Conservation (phyloP, 2,797 vertebrate species). For the Accipiter superciliosus region DNA sequence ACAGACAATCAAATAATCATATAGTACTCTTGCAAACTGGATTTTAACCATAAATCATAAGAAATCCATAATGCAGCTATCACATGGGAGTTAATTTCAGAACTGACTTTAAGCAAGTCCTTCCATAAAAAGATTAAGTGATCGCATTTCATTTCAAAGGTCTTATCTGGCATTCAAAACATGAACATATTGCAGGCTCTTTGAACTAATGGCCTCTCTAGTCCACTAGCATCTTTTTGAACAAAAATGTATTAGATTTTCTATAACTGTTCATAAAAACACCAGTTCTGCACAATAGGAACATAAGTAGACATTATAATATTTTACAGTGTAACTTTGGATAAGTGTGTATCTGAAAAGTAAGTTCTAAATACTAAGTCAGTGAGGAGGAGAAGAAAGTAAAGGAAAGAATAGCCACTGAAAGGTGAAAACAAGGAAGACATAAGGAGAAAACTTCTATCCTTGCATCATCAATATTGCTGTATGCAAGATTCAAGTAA, state of each 20-base stretch:
- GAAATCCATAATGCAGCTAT: not conserved
- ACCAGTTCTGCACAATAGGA: not conserved
- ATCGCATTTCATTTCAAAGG: constrained; percentile 7
- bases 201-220: not conserved
- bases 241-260: not conserved
- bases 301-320: not conserved
- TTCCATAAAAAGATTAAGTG: not conserved
- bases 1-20: not conserved
- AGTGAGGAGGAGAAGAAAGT: not conserved
- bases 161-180: not conserved
- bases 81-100: not conserved
- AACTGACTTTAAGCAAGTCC: not conserved
- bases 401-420: not conserved
- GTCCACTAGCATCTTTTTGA: not conserved
- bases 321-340: not conserved
- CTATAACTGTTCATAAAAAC: not conserved
- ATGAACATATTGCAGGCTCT: not conserved
- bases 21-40: not conserved
- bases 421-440: not conserved
- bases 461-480: not conserved
- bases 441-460: not conserved
- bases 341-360: not conserved
- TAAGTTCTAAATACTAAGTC: not conserved
- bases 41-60: not conserved
- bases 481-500: not conserved